Base-by-base conservation (phyloP, 2,797 vertebrate genomes). In the Takifugu ocellatus region DNA sequence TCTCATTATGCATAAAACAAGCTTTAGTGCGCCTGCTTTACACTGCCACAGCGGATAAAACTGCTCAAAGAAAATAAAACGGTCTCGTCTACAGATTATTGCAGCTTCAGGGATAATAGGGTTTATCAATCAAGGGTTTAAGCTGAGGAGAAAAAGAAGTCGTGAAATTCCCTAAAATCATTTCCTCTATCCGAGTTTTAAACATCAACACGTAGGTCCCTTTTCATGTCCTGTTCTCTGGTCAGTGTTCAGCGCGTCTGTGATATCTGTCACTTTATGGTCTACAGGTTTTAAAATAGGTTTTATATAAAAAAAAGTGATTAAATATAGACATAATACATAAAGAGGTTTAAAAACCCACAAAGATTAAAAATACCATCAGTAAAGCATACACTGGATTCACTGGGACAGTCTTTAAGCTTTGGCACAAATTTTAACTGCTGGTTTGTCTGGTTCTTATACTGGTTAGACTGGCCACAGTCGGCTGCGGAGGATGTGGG, bases 251-350 rank as follows among this genome's bases (percentile, higher is more conserved):
- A 74, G 61, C 27, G 46, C 56, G 51, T 44, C 47, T 43, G 42
- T 15, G 44, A 70, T n/a, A n/a, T 16, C 54, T 49, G n/a, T 16
- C 25, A 58, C 12, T 31, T 49, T 59, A 43, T 8, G 55, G 26
- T 54, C 50, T 39, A 39, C 36, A 14, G 2, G 9, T 9, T 46
- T 6, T n/a, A 46, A 56, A 59, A 59, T 42, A 36, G 49, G 26
- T 50, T 58, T 58, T 47, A 60, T 57, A 72, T 63, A 46, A 79
- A 72, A 80, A 73, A 10, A 16, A 64, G 59, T 66, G 72, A 84
- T 87, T 85, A 85, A 84, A 87, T 83, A 87, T 61, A 39, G 70
- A 70, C 85, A 77, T 46, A 75, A 71, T 68, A 82, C 58, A 75
- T 26, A 77, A 43, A 48, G 61, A 64, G 48, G 53, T 72, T 73